Evolutionary conservation across 2,113 vertebrate genomes (phyloP).

Genomic region (Laterallus jamaicensis): DNA sequence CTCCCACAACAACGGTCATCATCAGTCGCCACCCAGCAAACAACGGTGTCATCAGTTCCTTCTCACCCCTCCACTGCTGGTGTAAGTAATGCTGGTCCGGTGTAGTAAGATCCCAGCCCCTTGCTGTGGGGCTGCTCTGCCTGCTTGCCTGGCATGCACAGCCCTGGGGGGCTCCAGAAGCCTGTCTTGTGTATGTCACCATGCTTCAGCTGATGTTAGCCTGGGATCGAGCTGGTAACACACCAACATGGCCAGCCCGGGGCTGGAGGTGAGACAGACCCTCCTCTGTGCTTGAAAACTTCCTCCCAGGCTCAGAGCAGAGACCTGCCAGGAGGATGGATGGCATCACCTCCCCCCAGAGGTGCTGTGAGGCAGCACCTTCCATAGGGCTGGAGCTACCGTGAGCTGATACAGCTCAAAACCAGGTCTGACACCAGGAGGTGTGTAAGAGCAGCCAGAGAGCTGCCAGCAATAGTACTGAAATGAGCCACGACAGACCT

Average conservation of each 20-base stretch:
- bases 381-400: rapidly evolving
- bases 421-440: not conserved
- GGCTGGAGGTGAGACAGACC: not conserved
- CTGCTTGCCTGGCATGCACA: rapidly evolving
- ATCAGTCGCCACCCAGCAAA: conserved; percentile 95
- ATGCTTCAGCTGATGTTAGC: rapidly evolving
- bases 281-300: too few relatives aligned
- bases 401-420: rapidly evolving
- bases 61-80: conserved; percentile 96
- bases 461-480: rapidly evolving
- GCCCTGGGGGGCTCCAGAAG: not conserved
- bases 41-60: conserved; percentile 91
- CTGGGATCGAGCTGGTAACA: rapidly evolving
- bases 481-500: not conserved
- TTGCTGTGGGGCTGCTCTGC: rapidly evolving
- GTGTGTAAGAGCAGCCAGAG: rapidly evolving
- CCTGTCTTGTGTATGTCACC: rapidly evolving
- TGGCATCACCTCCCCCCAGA: rapidly evolving
- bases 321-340: rapidly evolving
- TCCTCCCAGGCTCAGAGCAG: not conserved
- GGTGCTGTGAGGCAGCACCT: not conserved
- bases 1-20: conserved; percentile 93
- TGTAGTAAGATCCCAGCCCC: rapidly evolving
- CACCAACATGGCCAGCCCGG: too few relatives aligned
- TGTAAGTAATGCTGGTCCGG: conserved; percentile 64